Evolutionary conservation across 2,797 vertebrate genomes (phyloP), one percentile per base, ranked within the genome.

Genomic region (Catharus ustulatus): DNA sequence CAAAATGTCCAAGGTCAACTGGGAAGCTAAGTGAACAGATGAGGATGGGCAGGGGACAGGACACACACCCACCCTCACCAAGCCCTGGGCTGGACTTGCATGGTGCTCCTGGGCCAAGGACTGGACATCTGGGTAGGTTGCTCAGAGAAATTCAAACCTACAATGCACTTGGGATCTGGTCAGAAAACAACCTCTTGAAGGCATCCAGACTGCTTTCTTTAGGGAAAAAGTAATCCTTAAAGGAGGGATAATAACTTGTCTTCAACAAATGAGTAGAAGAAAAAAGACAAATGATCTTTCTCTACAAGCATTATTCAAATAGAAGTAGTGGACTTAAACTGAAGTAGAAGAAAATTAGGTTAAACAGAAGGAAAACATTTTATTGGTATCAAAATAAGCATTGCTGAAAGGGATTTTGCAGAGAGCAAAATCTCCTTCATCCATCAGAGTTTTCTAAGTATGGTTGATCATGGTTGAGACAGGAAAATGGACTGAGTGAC

Each of bases 401-500:
- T 54, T 58, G 15, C 7, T 66, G 30, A 63, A 80, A 72, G 42
- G n/a, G 4, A 69, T 86, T 90, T 91, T 86, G 23, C 46, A 84
- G 40, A 66, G 3, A 49, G 4, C n/a, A 90, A 87, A 86, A 81
- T 48, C 11, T 83, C 12, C 10, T 7, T 83, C 19, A 61, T 13
- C 16, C 4, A 1, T 83, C 57, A 71, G n/a, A 29, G 20, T 23
- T 87, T 84, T 80, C 27, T 62, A 63, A 75, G 11, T 51, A 29
- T 13, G 69, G 45, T 1, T 62, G 69, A 91, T 90, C 62, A 62
- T 16, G 23, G 11, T 66, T 73, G 51, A 81, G 76, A 86, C 29
- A 90, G 62, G 58, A 76, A 95, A 88, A 93, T 58, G 51, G 54
- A 55, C 62, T 54, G 38, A 83, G 46, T 90, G 73, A 91, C 76